These are phyloP conservation scores for Plutomurus gul DNA, from an alignment of 1,140 invertebrate genomes.

Conservation along the genomic window DNA sequence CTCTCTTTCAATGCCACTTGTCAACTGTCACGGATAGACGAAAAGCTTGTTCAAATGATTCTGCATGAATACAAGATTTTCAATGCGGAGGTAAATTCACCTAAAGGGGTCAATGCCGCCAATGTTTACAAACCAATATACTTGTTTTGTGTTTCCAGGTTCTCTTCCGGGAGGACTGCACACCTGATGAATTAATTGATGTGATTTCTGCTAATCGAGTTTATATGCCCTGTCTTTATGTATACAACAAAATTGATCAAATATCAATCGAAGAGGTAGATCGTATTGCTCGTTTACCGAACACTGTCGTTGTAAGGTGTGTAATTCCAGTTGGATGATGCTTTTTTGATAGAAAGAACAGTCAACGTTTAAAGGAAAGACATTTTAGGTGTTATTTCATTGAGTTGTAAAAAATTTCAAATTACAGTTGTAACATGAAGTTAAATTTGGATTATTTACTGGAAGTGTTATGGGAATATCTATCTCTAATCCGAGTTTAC, in stretches of 20 bases:
- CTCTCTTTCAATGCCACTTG: slow-evolving; percentile 98
- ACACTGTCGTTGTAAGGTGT: slow-evolving; percentile 93
- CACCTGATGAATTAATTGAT: slow-evolving; percentile 96
- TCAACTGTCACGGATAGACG: slow-evolving; percentile 88
- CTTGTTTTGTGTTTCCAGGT: slow-evolving; percentile 57
- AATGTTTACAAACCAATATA: too few species aligned
- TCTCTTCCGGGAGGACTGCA: slow-evolving; percentile 94
- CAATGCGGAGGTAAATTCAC: slow-evolving; percentile 96
- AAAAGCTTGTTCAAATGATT: slow-evolving; percentile 98
- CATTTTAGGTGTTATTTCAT: background rate
- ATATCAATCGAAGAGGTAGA: slow-evolving; percentile 99
- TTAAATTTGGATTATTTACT: slow-evolving; percentile 95
- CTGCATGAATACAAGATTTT: slow-evolving; percentile 99
- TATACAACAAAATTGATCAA: slow-evolving; percentile 99
- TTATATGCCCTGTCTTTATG: slow-evolving; percentile 96
- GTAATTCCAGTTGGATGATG: background rate
- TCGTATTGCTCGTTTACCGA: slow-evolving; percentile 83
- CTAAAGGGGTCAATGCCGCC: too few species aligned
- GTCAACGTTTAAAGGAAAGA: background rate
- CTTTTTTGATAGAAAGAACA: too few species aligned
- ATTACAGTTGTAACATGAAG: slow-evolving; percentile 96
- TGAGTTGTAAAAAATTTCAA: slow-evolving; percentile 38
- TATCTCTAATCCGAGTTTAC: slow-evolving; percentile 93
- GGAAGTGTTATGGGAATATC: slow-evolving; percentile 90
- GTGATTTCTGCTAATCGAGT: slow-evolving; percentile 97